Evolutionary conservation across 2,113 vertebrate genomes (phyloP).

Genomic region (Panthera leo): DNA sequence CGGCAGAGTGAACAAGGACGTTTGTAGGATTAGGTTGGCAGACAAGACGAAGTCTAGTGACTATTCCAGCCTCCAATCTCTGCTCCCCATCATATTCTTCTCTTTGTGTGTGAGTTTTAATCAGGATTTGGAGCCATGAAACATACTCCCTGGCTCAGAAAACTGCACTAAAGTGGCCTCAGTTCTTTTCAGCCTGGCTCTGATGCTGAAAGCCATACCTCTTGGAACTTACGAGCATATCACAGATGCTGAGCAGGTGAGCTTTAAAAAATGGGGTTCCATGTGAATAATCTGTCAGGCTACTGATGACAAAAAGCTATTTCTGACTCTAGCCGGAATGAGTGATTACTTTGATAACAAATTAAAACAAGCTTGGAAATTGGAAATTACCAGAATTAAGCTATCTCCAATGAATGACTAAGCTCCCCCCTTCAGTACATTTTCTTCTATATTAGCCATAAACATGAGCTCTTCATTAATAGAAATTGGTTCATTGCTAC

Average conservation of each 20-base stretch:
- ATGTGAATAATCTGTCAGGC: conserved; percentile 83
- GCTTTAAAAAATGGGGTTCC: conserved; percentile 85
- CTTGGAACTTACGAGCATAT: conserved; percentile 80
- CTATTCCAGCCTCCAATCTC: background rate
- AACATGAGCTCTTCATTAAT: conserved; percentile 86
- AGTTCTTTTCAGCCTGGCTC: conserved; percentile 75
- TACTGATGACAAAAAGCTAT: conserved; percentile 81
- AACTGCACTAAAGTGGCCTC: conserved; percentile 69
- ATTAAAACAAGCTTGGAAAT: conserved; percentile 87
- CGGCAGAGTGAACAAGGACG: background rate
- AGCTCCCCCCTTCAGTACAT: conserved; percentile 77
- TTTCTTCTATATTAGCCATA: conserved; percentile 81
- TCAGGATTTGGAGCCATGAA: background rate
- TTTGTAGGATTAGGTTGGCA: background rate
- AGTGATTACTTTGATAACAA: conserved; percentile 88
- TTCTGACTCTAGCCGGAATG: conserved; percentile 82
- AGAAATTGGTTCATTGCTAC: conserved; percentile 80
- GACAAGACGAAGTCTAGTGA: background rate
- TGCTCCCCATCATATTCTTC: background rate
- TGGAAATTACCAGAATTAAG: conserved; percentile 85
- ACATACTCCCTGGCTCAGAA: conserved; percentile 53
- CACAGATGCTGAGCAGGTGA: conserved; percentile 88
- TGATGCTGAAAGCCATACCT: conserved; percentile 76
- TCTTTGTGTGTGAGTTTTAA: background rate
- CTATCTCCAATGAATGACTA: conserved; percentile 80